Conservation (phyloP, 2,888 invertebrate genomes). For the Papilio demoleus region DNA sequence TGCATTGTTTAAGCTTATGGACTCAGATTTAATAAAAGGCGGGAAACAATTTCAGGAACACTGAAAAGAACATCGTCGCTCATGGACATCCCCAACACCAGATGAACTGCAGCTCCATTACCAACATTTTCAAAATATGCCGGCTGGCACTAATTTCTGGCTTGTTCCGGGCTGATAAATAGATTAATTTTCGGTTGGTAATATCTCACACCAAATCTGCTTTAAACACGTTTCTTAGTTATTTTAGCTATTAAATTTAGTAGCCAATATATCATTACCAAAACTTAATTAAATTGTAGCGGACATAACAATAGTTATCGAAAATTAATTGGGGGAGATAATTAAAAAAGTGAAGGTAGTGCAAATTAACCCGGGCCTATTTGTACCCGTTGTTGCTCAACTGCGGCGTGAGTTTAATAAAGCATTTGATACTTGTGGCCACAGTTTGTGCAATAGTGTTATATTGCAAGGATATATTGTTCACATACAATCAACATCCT, state of each 20-base stretch:
- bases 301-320: constrained; percentile 14
- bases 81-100: too few species aligned
- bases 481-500: constrained; percentile 5
- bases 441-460: constrained; percentile 34
- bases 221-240: neutral
- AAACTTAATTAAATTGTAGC: neutral
- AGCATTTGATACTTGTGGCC: constrained; percentile 37
- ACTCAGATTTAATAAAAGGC: neutral
- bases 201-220: neutral
- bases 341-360: constrained; percentile 36
- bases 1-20: neutral
- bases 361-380: constrained; percentile 17
- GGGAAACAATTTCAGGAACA: neutral
- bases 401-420: constrained; percentile 31
- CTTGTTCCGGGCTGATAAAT: neutral
- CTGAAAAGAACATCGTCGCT: neutral
- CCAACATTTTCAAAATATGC: too few species aligned
- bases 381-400: constrained; percentile 30
- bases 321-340: constrained; percentile 22
- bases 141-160: too few species aligned
- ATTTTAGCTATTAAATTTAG: neutral
- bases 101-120: too few species aligned
- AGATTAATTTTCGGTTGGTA: neutral
- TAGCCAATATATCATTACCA: neutral
- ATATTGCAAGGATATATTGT: constrained; percentile 24